Base-by-base conservation (phyloP, 2,797 vertebrate species). In the Phrynocephalus guinanensis region DNA sequence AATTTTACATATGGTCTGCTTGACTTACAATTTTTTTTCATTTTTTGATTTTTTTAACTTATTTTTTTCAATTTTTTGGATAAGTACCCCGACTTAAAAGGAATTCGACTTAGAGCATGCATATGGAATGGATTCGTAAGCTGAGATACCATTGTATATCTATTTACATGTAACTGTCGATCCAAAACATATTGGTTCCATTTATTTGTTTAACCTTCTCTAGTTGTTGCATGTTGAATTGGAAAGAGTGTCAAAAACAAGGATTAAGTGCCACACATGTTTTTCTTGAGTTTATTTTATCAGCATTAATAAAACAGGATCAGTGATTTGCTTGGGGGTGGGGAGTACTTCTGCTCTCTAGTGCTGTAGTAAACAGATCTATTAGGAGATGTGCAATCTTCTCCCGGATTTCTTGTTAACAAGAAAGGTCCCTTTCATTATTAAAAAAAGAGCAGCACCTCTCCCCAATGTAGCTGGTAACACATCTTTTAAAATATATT, bases 341-440 rank as follows among this genome's bases (percentile, higher is more conserved):
- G 24, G 8, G 93, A 28, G 13, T 75, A 83, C 30, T 91, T 82
- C 22, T 3, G 44, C 10, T 52, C 60, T 48, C 26, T 83, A 76
- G 94, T 91, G 92, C 88, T 91, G 90, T 78, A 89, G 82, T 72
- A 93, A 92, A 91, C 67, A 66, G 76, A 91, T 71, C 33, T 89
- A 81, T 86, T 91, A 83, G 91, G 89, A 91, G 71, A 93, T 93
- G 91, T 50, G 79, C n/a, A 92, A 1, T 87, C 89, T 90, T 22
- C 63, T 6, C 85, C 30, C 11, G 90, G 6, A 83, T 87, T 90
- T 90, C 56, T 88, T 88, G 78, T 38, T 72, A 93, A 84, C 52
- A 63, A 5, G n/a, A 93, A 90, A 33, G 88, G 90, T 86, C 20
- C 63, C 48, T 90, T 28, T 60, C 86, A n/a, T 20, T 92, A 8